A percentile compares a stretch with the other conserved stretches of the same genome.
These are phyloP conservation scores for Epirrhoe tristata DNA, from an alignment of 2,888 invertebrate genomes.

Conservation along the genomic window DNA sequence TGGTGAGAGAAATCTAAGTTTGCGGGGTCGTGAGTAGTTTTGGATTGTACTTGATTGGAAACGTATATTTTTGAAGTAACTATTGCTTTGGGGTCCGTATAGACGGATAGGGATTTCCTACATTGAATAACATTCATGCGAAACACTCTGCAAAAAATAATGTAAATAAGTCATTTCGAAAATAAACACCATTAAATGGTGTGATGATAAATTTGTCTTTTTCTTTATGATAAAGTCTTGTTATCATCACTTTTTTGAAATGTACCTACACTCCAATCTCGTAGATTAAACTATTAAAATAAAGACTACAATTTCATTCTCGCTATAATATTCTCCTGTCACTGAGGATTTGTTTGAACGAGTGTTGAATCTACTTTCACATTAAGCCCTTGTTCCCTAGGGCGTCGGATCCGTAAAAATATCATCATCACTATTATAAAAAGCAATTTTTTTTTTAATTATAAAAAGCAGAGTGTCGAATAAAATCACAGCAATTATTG, in stretches of 20 bases:
- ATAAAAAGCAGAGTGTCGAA: too few relatives aligned
- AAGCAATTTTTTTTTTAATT: too few relatives aligned
- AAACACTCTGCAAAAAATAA: too few relatives aligned
- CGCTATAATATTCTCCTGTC: conserved; percentile 9
- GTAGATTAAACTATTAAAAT: conserved; percentile 10
- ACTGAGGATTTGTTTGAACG: conserved; percentile 24
- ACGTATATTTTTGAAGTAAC: conserved; percentile 2
- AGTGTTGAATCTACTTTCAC: conserved; percentile 41
- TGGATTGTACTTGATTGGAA: conserved; percentile 22
- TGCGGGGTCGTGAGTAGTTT: conserved; percentile 27
- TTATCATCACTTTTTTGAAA: too few relatives aligned
- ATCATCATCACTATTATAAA: background rate
- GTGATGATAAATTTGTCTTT: too few relatives aligned
- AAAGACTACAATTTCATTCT: conserved; percentile 8
- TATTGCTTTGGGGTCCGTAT: background rate
- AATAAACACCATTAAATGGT: too few relatives aligned
- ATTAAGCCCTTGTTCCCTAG: conserved; percentile 29
- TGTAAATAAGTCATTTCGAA: too few relatives aligned
- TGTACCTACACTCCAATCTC: background rate
- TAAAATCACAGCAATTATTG: too few relatives aligned
- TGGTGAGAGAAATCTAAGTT: conserved; percentile 30
- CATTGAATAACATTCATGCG: too few relatives aligned
- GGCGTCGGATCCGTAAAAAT: background rate
- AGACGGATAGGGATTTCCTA: background rate
- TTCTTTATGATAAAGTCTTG: too few relatives aligned